Evolutionary conservation across 1,140 invertebrate species (phyloP).

Genomic region (Diploscapter pachys): DNA sequence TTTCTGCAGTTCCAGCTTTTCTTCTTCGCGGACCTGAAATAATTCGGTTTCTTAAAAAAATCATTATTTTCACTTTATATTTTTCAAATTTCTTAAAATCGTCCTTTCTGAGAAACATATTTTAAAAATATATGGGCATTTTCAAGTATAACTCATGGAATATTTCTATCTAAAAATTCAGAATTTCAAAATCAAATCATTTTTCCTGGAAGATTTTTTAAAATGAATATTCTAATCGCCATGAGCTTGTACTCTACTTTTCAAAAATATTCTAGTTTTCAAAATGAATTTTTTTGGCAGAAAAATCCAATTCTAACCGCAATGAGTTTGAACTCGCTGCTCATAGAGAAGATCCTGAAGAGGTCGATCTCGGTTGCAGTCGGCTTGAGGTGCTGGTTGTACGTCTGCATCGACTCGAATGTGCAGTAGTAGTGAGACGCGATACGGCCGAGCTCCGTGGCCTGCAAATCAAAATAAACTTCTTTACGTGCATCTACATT

Average conservation of each 20-base stretch:
- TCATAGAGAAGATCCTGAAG: slow-evolving; percentile 95
- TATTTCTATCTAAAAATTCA: too few relatives aligned
- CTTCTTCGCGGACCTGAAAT: slow-evolving; percentile 85
- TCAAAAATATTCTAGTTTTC: slow-evolving; percentile 81
- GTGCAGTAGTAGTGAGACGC: slow-evolving; percentile 97
- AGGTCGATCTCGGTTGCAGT: slow-evolving; percentile 95
- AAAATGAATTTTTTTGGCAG: neutral
- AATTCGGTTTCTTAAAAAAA: neutral
- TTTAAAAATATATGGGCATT: too few relatives aligned
- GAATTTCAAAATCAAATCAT: too few relatives aligned
- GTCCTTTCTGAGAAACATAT: too few relatives aligned
- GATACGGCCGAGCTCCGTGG: slow-evolving; percentile 89
- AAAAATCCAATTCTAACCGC: neutral
- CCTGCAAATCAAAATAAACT: slow-evolving; percentile 46
- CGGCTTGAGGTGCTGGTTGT: slow-evolving; percentile 92
- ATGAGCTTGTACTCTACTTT: slow-evolving; percentile 84
- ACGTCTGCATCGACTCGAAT: slow-evolving; percentile 90
- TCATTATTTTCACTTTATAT: too few relatives aligned
- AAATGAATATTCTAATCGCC: too few relatives aligned
- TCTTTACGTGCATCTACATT: neutral
- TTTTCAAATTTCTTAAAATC: too few relatives aligned
- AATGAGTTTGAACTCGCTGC: slow-evolving; percentile 85
- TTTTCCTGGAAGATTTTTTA: too few relatives aligned
- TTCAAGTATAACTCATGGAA: too few relatives aligned
- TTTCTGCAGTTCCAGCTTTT: slow-evolving; percentile 94